Conservation (phyloP, 2,888 invertebrate genomes). For the Drosophila niveifrons region DNA sequence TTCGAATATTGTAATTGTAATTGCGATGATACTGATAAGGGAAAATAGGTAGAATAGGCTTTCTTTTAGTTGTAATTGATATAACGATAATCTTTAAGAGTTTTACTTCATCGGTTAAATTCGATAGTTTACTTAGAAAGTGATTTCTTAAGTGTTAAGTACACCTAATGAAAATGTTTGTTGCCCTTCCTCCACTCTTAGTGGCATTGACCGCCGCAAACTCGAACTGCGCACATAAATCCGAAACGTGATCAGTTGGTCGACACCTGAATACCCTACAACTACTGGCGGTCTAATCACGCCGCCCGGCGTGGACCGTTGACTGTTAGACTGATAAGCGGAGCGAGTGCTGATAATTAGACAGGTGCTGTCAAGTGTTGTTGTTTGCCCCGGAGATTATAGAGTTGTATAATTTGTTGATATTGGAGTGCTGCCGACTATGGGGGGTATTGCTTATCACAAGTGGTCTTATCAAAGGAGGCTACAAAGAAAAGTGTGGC, state of each 20-base stretch:
- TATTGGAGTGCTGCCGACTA: neutral
- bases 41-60: too few species aligned
- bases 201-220: conserved; percentile 18
- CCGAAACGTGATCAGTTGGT: conserved; percentile 1
- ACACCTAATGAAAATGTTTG: conserved; percentile 31
- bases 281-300: conserved; percentile 21
- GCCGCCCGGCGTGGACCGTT: conserved; percentile 20
- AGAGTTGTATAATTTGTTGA: conserved; percentile 21
- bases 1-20: neutral
- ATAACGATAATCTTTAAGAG: too few species aligned
- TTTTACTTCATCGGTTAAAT: too few species aligned
- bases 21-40: conserved; percentile 5
- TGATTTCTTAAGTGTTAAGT: neutral
- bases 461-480: conserved; percentile 12
- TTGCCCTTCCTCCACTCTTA: conserved; percentile 18
- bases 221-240: conserved; percentile 35
- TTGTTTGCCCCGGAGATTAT: conserved; percentile 22
- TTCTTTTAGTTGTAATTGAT: too few species aligned
- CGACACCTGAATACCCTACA: neutral
- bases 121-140: too few species aligned
- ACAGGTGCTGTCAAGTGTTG: conserved; percentile 25
- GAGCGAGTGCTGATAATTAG: conserved; percentile 14
- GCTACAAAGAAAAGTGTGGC: neutral
- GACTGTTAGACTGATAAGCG: conserved; percentile 45
- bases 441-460: conserved; percentile 41